Conservation (phyloP, 2,113 vertebrate genomes). For the Pterocles orientalis region DNA sequence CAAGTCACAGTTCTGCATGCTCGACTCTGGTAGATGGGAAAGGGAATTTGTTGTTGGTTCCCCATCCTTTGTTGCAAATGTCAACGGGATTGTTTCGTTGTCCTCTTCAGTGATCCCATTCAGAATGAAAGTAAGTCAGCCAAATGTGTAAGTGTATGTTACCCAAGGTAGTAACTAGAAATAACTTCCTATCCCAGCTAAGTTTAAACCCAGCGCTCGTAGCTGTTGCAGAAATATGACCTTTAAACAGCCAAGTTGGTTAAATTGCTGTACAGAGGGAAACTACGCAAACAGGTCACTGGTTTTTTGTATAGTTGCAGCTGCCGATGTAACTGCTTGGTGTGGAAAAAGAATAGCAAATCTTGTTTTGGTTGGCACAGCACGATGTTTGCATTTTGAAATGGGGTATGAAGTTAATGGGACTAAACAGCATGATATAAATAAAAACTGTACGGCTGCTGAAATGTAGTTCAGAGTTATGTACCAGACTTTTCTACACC, state of each 20-base stretch:
- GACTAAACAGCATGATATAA: neutral
- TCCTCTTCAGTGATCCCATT: neutral
- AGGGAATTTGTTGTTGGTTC: neutral
- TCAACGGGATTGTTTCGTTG: neutral
- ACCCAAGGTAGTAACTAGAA: neutral
- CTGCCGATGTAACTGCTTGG: conserved; percentile 7
- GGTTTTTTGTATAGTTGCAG: conserved; percentile 24
- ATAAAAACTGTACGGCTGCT: neutral
- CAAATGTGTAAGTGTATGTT: neutral
- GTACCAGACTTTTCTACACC: neutral
- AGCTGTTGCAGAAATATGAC: conserved; percentile 33
- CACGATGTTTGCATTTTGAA: conserved; percentile 24
- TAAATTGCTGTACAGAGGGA: conserved; percentile 38
- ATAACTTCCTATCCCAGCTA: neutral
- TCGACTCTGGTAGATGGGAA: neutral
- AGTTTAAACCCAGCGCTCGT: neutral
- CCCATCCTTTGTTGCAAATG: neutral
- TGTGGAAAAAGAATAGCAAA: conserved; percentile 37
- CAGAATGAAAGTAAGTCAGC: conserved; percentile 6
- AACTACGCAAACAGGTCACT: conserved; percentile 43
- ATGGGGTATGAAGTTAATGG: conserved; percentile 2
- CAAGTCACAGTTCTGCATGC: neutral
- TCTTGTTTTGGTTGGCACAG: conserved; percentile 34
- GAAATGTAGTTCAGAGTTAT: neutral
- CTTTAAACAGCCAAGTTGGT: conserved; percentile 19